phyloP scores from a whole-genome alignment of 2,888 invertebrate genomes.

The Neoaliturus tenellus region DNA sequence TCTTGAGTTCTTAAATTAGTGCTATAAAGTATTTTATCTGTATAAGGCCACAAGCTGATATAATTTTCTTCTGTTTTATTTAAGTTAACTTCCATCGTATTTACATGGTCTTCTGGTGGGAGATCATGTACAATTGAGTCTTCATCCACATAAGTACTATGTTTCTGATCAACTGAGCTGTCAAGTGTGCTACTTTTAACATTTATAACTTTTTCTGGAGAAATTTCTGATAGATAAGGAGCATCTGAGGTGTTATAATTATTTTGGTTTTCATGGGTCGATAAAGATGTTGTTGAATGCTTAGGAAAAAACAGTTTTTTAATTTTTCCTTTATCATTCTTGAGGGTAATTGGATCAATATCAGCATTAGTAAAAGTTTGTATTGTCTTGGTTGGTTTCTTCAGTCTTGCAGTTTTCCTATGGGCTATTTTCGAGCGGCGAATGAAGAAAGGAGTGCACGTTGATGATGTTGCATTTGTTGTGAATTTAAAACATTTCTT shows the following conservation, averaged over 20 bases:
- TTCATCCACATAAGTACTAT: no score
- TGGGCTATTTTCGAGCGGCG: background rate
- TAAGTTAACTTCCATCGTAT: no score
- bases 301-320: background rate
- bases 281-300: background rate
- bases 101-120: no score
- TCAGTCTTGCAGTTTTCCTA: background rate
- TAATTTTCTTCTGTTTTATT: no score
- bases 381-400: background rate
- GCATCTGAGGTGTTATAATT: background rate
- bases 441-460: slow-evolving; percentile 4
- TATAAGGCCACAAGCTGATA: background rate
- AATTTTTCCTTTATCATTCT: background rate
- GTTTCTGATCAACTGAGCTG: no score
- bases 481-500: background rate
- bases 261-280: background rate
- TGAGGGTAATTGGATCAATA: background rate
- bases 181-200: background rate
- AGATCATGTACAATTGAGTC: no score
- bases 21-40: background rate
- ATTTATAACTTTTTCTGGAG: background rate
- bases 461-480: background rate
- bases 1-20: background rate
- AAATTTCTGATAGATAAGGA: no score
- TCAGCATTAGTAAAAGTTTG: background rate